These are phyloP conservation scores for Myopa testacea DNA, from an alignment of 2,888 invertebrate species.

Conservation along the genomic window DNA sequence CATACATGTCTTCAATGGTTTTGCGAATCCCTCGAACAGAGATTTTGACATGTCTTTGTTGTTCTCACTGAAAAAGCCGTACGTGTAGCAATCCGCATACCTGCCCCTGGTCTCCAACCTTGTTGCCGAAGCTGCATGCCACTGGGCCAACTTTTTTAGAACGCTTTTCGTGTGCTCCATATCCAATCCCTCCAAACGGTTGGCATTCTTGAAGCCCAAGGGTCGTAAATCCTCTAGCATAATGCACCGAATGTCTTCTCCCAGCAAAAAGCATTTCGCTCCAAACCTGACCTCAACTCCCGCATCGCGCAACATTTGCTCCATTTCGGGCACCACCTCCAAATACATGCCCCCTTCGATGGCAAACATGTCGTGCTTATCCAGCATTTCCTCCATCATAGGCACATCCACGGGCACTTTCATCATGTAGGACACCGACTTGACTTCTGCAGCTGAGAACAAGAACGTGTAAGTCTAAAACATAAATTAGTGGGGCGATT, in stretches of 20 bases:
- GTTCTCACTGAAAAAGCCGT: conserved; percentile 43
- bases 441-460: conserved; percentile 28
- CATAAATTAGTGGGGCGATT: background rate
- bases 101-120: conserved; percentile 50
- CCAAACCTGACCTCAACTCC: conserved; percentile 51
- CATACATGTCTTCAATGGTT: conserved; percentile 45
- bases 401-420: conserved; percentile 49
- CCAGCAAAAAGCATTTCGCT: conserved; percentile 48
- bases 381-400: conserved; percentile 44
- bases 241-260: conserved; percentile 48
- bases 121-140: conserved; percentile 62
- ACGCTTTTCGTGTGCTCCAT: conserved; percentile 55
- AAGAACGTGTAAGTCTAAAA: conserved; percentile 41
- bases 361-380: conserved; percentile 51
- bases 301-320: conserved; percentile 52
- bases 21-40: conserved; percentile 35
- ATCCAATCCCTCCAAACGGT: conserved; percentile 56
- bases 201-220: conserved; percentile 54
- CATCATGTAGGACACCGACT: conserved; percentile 49
- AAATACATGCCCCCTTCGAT: conserved; percentile 56
- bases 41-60: conserved; percentile 33
- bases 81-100: conserved; percentile 43
- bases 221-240: conserved; percentile 56
- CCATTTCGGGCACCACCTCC: conserved; percentile 55
- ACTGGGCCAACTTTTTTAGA: conserved; percentile 59